These are phyloP conservation scores for Barnardius zonarius DNA, from an alignment of 2,113 vertebrate species.

Conservation along the genomic window DNA sequence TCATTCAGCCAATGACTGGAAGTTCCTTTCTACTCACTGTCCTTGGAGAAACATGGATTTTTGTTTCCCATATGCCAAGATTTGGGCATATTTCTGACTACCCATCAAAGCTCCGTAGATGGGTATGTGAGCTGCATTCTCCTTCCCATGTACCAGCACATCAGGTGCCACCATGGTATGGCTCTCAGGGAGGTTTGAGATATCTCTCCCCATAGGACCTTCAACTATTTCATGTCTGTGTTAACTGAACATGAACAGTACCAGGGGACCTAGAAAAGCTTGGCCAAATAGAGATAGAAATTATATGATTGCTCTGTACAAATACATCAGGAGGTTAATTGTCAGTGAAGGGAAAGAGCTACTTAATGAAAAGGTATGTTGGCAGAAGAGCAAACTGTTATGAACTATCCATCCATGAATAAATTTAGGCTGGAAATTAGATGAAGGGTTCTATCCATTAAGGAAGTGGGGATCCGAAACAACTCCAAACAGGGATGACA, in stretches of 20 bases:
- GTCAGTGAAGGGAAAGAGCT: neutral
- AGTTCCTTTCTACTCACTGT: neutral
- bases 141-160: neutral
- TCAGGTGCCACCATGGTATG: neutral
- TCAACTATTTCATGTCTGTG: neutral
- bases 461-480: neutral
- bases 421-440: slow-evolving; percentile 13
- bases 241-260: neutral
- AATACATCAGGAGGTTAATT: neutral
- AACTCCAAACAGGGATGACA: neutral
- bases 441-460: neutral
- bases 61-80: neutral
- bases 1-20: neutral
- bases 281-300: neutral
- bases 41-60: neutral
- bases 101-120: neutral
- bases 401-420: neutral
- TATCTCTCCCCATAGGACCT: fast-evolving
- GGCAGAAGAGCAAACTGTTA: slow-evolving; percentile 3
- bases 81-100: neutral
- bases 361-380: slow-evolving; percentile 2
- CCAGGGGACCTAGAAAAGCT: neutral
- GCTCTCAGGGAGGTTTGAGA: neutral
- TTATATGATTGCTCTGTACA: neutral
- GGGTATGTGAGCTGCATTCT: neutral